phyloP scores from a whole-genome alignment of 1,140 invertebrate genomes.

The Bilobella aurantiaca region DNA sequence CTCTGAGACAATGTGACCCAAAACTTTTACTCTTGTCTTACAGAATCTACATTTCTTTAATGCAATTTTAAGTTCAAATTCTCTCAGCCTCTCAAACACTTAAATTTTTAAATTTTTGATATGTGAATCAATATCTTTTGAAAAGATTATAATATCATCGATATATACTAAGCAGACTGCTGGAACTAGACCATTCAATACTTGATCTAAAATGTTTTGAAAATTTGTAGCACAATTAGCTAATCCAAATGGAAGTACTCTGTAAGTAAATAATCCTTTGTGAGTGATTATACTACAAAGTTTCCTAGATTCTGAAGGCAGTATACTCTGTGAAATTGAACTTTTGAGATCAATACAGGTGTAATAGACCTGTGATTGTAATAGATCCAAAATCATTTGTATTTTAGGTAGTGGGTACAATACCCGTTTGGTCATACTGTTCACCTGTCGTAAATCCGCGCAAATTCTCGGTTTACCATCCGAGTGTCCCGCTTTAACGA shows the following conservation, averaged over 20 bases:
- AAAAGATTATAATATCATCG: conserved; percentile 40
- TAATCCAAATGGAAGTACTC: conserved; percentile 43
- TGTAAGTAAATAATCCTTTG: conserved; percentile 42
- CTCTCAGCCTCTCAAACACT: conserved; percentile 29
- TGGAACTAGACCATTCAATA: conserved; percentile 35
- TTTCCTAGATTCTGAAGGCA: conserved; percentile 27
- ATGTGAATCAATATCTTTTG: conserved; percentile 32
- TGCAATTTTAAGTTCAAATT: conserved; percentile 23
- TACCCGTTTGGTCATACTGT: conserved; percentile 26
- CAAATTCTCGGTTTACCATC: neutral
- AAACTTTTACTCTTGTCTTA: conserved; percentile 35
- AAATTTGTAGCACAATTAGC: conserved; percentile 41
- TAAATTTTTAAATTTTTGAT: conserved; percentile 18
- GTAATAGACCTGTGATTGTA: conserved; percentile 35
- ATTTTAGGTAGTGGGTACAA: conserved; percentile 37
- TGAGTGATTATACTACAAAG: conserved; percentile 38
- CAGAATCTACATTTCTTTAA: conserved; percentile 25
- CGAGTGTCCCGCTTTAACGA: neutral
- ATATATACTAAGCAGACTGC: conserved; percentile 31
- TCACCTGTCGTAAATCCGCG: neutral
- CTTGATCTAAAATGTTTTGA: conserved; percentile 39
- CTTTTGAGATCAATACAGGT: conserved; percentile 38
- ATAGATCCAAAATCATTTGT: conserved; percentile 36
- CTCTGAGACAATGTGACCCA: conserved; percentile 39
- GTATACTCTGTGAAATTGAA: conserved; percentile 39